Percentiles rank a stretch among this genome's conserved stretches.
Evolutionary conservation across 2,888 invertebrate genomes (phyloP).

Genomic region (Nomada flava): DNA sequence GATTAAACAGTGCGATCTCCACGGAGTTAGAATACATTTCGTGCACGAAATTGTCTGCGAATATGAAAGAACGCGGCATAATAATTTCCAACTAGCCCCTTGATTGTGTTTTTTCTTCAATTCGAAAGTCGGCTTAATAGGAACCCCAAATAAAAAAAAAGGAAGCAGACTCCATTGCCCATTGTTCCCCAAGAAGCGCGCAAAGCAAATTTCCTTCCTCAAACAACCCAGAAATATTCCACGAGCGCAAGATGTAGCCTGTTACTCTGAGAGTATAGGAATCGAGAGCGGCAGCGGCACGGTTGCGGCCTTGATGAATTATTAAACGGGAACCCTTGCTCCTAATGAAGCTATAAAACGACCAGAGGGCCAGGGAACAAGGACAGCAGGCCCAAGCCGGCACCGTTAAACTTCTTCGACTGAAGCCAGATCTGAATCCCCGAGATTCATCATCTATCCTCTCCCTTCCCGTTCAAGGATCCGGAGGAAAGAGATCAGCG

Average conservation of each 20-base stretch:
- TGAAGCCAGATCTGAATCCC: slow-evolving; percentile 8
- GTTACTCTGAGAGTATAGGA: slow-evolving; percentile 69
- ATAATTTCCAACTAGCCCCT: not conserved
- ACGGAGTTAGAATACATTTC: not conserved
- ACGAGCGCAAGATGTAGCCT: slow-evolving; percentile 52
- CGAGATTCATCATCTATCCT: slow-evolving; percentile 17
- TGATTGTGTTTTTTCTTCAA: not conserved
- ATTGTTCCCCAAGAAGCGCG: not conserved
- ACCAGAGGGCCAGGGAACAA: slow-evolving; percentile 49
- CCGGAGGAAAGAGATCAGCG: slow-evolving; percentile 11
- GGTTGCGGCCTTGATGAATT: slow-evolving; percentile 74
- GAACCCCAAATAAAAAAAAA: not conserved
- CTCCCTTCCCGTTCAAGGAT: not conserved
- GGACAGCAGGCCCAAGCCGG: slow-evolving; percentile 21
- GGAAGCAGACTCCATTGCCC: not conserved
- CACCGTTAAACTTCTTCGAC: slow-evolving; percentile 30
- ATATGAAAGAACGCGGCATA: not conserved
- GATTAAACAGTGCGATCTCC: slow-evolving; percentile 29
- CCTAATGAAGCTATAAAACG: slow-evolving; percentile 80
- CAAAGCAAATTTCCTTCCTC: not conserved
- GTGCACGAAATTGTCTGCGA: not conserved
- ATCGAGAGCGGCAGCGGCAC: slow-evolving; percentile 36
- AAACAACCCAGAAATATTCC: not conserved
- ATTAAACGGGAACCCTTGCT: slow-evolving; percentile 78
- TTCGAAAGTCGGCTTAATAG: not conserved